A percentile compares a stretch with the other conserved stretches of the same genome.
Evolutionary conservation across 2,113 vertebrate species (phyloP).

Genomic region (Pelodiscus sinensis): DNA sequence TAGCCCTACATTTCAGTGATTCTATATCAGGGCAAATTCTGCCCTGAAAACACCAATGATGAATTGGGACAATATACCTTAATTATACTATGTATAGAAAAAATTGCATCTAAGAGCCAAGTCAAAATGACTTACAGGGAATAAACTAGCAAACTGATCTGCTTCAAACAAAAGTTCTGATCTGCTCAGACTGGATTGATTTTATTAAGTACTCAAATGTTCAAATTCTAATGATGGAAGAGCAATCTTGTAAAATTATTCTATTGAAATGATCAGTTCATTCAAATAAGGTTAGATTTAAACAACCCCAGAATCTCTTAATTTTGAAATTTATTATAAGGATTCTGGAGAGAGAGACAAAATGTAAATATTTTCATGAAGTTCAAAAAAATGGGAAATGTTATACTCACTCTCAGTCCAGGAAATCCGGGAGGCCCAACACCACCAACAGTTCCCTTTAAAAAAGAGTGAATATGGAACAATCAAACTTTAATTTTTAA

Average conservation of each 20-base stretch:
- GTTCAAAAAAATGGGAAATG: not conserved
- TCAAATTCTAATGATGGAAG: not conserved
- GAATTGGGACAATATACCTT: not conserved
- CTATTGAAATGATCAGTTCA: not conserved
- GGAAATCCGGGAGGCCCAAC: slow-evolving; percentile 92
- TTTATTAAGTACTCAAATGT: not conserved
- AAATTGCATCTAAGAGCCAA: not conserved
- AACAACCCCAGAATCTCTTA: not conserved
- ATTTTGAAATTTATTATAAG: not conserved
- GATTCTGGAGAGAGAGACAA: not conserved
- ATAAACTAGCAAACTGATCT: not conserved
- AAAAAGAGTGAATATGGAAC: slow-evolving; percentile 39
- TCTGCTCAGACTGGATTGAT: not conserved
- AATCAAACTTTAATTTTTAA: not conserved
- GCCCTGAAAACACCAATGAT: not conserved
- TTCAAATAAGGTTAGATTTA: not conserved
- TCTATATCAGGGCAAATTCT: not conserved
- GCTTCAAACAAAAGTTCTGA: not conserved
- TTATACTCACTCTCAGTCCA: slow-evolving; percentile 91
- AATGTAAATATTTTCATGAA: not conserved
- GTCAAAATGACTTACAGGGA: not conserved
- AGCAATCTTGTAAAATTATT: not conserved
- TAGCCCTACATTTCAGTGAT: not conserved
- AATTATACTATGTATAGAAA: not conserved
- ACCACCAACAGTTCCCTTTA: slow-evolving; percentile 90